Conservation (phyloP, 2,797 vertebrate species). For the Capromys pilorides region DNA sequence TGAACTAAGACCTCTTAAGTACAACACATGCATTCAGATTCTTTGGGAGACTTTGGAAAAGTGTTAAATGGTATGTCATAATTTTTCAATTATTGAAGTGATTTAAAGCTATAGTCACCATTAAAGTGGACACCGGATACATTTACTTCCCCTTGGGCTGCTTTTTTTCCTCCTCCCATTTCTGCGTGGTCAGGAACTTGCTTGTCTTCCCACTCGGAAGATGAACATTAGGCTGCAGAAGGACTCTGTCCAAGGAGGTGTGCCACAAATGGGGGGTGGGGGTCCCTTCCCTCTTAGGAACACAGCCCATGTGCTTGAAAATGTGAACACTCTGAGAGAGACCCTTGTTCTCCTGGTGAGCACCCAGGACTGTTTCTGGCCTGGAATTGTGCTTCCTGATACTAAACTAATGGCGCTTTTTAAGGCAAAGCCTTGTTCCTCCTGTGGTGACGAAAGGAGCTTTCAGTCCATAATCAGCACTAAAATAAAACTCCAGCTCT, state of each 20-base stretch:
- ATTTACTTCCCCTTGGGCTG: neutral
- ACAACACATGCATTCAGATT: neutral
- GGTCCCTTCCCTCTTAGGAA: too few species aligned
- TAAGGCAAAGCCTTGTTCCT: conserved; percentile 35
- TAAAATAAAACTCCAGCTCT: conserved; percentile 28
- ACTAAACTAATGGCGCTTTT: neutral
- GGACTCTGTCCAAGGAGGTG: neutral
- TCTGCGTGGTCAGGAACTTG: neutral
- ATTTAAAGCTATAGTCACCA: neutral
- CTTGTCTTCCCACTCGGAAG: neutral
- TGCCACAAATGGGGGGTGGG: neutral
- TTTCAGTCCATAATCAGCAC: neutral
- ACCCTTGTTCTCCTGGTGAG: neutral
- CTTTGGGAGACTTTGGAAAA: conserved; percentile 3
- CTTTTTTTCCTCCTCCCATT: neutral
- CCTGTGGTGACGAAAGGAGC: conserved; percentile 35
- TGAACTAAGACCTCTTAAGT: neutral
- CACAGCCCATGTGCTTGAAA: neutral
- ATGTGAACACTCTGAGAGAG: neutral
- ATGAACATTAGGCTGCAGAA: neutral
- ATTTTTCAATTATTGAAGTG: conserved; percentile 5
- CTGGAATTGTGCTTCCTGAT: fast-evolving
- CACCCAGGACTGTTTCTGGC: neutral
- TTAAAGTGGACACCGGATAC: neutral
- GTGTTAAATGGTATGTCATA: neutral